These are phyloP conservation scores for Drosophila anceps DNA, from an alignment of 2,888 invertebrate species.

Conservation along the genomic window DNA sequence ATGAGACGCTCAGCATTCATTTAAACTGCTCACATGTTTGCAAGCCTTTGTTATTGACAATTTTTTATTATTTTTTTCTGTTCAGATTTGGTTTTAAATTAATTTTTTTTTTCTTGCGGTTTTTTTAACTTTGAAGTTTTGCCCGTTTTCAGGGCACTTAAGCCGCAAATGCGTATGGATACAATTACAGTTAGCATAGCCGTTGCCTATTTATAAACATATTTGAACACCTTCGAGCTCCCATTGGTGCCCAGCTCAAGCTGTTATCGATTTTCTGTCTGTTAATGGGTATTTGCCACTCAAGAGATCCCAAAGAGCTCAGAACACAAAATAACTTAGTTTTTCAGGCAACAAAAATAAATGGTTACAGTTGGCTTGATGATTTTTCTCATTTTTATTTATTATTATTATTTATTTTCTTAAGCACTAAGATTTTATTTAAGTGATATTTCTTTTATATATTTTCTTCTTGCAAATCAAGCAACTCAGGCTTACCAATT, in stretches of 20 bases:
- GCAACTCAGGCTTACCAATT: no score
- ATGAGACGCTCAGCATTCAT: slow-evolving; percentile 44
- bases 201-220: background rate
- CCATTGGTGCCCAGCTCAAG: background rate
- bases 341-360: no score
- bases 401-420: background rate
- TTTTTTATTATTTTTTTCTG: background rate
- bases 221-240: slow-evolving; percentile 1
- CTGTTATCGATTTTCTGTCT: slow-evolving; percentile 5
- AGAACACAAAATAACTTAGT: background rate
- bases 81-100: background rate
- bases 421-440: background rate
- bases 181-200: slow-evolving; percentile 69
- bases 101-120: slow-evolving; percentile 61
- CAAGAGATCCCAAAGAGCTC: background rate
- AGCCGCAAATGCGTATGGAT: slow-evolving; percentile 58
- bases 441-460: no score
- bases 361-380: no score
- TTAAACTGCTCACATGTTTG: slow-evolving; percentile 47
- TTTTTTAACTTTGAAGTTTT: slow-evolving; percentile 61
- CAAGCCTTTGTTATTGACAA: slow-evolving; percentile 61
- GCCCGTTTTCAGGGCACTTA: slow-evolving; percentile 35
- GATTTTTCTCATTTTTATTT: background rate
- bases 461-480: background rate
- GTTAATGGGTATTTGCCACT: background rate